phyloP scores from a whole-genome alignment of 2,888 invertebrate species.

The Colostygia pectinataria region DNA sequence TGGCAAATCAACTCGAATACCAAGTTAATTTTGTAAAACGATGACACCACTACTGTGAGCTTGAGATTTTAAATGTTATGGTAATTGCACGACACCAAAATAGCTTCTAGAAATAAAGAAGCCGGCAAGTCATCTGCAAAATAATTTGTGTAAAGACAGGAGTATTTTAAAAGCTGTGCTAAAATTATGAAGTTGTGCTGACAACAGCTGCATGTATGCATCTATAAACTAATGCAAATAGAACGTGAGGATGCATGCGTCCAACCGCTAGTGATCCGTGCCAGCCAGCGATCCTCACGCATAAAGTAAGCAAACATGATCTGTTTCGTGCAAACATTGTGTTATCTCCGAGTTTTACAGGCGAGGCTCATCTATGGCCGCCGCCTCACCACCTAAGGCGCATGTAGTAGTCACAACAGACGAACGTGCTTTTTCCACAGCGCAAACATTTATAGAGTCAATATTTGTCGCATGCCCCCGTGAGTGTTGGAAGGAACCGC shows the following conservation, averaged over 20 bases:
- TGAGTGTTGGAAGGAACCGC: slow-evolving; percentile 57
- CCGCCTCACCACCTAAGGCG: slow-evolving; percentile 58
- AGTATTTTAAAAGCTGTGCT: slow-evolving; percentile 5
- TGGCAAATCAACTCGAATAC: slow-evolving; percentile 58
- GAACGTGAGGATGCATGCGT: slow-evolving; percentile 71
- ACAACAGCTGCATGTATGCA: slow-evolving; percentile 41
- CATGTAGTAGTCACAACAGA: slow-evolving; percentile 59
- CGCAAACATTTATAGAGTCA: slow-evolving; percentile 73
- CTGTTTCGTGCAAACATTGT: slow-evolving; percentile 71
- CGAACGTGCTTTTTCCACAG: slow-evolving; percentile 66
- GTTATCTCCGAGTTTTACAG: slow-evolving; percentile 62
- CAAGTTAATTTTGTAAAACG: slow-evolving; percentile 45
- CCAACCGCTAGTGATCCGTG: slow-evolving; percentile 57
- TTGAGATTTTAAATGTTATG: slow-evolving; percentile 27
- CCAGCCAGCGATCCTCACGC: slow-evolving; percentile 59
- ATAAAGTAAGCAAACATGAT: slow-evolving; percentile 73
- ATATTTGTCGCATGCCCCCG: slow-evolving; percentile 70
- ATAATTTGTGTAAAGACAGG: slow-evolving; percentile 1
- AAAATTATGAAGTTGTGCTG: slow-evolving; percentile 30
- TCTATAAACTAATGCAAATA: slow-evolving; percentile 62
- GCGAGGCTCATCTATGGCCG: slow-evolving; percentile 57
- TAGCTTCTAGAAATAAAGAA: slow-evolving; percentile 1
- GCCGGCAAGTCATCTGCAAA: slow-evolving; percentile 6
- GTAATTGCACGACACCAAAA: slow-evolving; percentile 5
- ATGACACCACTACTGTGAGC: slow-evolving; percentile 32